phyloP scores from a whole-genome alignment of 2,797 vertebrate genomes.

The Trachops cirrhosus region DNA sequence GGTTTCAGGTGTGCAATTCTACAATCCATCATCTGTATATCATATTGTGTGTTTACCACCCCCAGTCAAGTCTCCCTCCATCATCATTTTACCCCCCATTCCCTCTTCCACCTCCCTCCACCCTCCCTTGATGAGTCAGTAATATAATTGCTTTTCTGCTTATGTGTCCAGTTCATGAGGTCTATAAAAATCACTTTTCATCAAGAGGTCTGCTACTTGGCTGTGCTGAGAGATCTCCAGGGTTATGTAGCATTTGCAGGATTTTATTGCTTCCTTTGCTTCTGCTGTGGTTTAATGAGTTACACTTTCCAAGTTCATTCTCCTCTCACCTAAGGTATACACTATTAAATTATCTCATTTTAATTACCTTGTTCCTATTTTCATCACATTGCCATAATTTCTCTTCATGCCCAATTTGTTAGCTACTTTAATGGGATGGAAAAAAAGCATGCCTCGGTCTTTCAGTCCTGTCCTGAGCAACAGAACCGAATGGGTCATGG shows the following conservation, averaged over 20 bases:
- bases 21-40: background rate
- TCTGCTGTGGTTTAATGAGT: slow-evolving; percentile 3
- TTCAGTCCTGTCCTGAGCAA: slow-evolving; percentile 4
- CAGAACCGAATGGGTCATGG: background rate
- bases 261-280: background rate
- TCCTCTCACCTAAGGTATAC: slow-evolving; percentile 40
- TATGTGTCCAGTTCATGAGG: background rate
- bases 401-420: slow-evolving; percentile 55
- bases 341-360: slow-evolving; percentile 39
- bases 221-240: background rate
- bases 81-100: background rate
- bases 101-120: background rate
- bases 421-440: background rate
- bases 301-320: slow-evolving; percentile 37
- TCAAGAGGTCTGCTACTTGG: background rate
- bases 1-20: background rate
- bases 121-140: background rate
- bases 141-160: background rate
- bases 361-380: slow-evolving; percentile 34
- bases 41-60: background rate
- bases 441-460: background rate
- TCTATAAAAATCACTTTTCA: slow-evolving; percentile 35
- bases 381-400: slow-evolving; percentile 1
- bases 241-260: background rate
- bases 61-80: background rate